Conservation (phyloP, 2,113 vertebrate genomes). For the Otis tarda region DNA sequence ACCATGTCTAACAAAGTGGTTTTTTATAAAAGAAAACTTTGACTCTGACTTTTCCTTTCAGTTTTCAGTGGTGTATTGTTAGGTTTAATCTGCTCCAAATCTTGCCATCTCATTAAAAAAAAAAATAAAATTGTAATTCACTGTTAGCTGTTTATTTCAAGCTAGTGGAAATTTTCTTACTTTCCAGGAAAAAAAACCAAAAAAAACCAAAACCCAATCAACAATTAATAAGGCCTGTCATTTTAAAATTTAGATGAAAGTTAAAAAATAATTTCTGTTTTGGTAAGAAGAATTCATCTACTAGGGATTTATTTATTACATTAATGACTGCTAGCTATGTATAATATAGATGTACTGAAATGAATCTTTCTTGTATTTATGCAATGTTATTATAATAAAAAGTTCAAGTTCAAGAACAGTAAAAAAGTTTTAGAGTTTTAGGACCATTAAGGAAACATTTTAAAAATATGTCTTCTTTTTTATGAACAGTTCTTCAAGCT, state of each 20-base stretch:
- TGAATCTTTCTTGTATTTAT: background rate
- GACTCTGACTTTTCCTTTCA: background rate
- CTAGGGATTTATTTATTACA: background rate
- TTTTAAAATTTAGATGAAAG: constrained; percentile 33
- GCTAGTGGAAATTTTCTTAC: constrained; percentile 9
- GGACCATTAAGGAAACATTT: background rate
- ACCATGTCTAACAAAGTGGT: background rate
- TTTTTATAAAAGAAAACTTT: constrained; percentile 14
- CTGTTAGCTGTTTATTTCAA: constrained; percentile 10
- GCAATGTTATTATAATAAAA: background rate
- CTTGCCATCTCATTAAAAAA: background rate
- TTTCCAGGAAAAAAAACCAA: background rate
- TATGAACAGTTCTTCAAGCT: background rate
- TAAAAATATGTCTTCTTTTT: background rate
- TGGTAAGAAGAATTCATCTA: background rate
- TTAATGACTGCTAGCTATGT: background rate
- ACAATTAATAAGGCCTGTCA: background rate
- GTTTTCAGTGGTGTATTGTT: constrained; percentile 11
- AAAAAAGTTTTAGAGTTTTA: background rate
- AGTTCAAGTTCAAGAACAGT: background rate
- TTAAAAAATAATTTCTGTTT: background rate
- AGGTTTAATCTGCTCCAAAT: constrained; percentile 24
- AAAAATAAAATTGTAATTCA: constrained; percentile 36
- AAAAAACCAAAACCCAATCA: background rate
- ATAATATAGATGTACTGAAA: background rate